These are phyloP conservation scores for Bungarus multicinctus DNA, from an alignment of 2,113 vertebrate species.

Conservation along the genomic window DNA sequence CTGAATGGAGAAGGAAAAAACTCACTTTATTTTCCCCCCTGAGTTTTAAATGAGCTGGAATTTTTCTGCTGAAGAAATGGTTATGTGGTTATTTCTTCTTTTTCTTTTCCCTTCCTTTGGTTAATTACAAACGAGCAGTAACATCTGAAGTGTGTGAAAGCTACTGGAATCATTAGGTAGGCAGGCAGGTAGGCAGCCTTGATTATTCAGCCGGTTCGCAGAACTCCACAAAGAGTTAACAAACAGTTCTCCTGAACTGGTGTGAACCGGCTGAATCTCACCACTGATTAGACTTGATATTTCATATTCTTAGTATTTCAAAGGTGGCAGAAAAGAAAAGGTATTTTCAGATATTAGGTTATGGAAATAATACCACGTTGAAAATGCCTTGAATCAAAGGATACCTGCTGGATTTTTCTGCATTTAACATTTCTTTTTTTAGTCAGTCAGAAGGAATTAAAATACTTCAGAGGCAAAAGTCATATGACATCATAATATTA, in stretches of 20 bases:
- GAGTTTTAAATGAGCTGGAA: conserved; percentile 2
- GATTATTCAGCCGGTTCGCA: no score
- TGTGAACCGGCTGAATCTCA: no score
- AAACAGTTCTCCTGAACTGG: no score
- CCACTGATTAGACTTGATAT: neutral
- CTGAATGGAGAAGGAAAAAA: no score
- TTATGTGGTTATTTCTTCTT: no score
- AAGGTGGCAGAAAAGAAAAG: neutral
- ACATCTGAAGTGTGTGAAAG: conserved; percentile 67
- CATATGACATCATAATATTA: neutral
- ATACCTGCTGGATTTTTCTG: neutral
- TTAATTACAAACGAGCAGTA: conserved; percentile 71
- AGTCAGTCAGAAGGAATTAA: neutral
- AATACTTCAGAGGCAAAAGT: neutral
- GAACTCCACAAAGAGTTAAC: no score
- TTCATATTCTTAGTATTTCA: neutral
- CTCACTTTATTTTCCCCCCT: no score
- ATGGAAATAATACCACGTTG: neutral
- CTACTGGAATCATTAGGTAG: conserved; percentile 47
- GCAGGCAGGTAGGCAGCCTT: neutral
- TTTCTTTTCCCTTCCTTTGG: no score
- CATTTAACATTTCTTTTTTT: neutral
- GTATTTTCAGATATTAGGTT: neutral
- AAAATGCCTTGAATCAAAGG: neutral
- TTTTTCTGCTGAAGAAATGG: no score